Base-by-base conservation (phyloP, 2,113 vertebrate species). In the Hoplias malabaricus region DNA sequence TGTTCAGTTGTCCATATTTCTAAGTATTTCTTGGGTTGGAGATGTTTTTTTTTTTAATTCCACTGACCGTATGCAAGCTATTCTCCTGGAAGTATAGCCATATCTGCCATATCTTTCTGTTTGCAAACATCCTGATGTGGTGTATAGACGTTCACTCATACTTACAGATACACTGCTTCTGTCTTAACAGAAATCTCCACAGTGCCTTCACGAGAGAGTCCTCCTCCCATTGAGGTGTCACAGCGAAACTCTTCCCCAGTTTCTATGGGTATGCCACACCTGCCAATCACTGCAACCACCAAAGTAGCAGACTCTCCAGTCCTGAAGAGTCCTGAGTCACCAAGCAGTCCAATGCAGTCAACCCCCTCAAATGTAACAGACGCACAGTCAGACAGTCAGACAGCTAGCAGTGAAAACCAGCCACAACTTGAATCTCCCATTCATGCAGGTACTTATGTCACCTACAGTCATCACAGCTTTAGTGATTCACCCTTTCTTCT, bases 201-300 rank as follows among this genome's bases (percentile, higher is more conserved):
- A 23, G 43, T 87, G 63, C 63, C 86, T 12, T 84, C 88, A 27
- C 89, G 88, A 54, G 88, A 89, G 77, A 86, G 46, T 33, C 85
- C 88, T 16, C 87, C 90, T 10, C 66, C 84, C 21, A 62, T 0
- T 21, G 83, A 85, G 40, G 31, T 85, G 27, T 86, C 86, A 11
- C 93, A 90, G 34, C 93, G 92, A 63, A 93, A 94, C 70, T 90
- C 90, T 0, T 90, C 93, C 3, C 91, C 94, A 0, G 83, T 94
- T 4, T 72, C 92, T 14, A 88, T 93, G 81, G 88, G 93, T 74
- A 94, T 93, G 92, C 94, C 95, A 4, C 96, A 98, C 85, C 93
- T 96, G 80, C 96, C 97, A 0, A 95, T 99, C 87, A 97, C 95
- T 0, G 96, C 97, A 0, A 85, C 94, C 56, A 98, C 94, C 14